These are phyloP conservation scores for Reinhardtius hippoglossoides DNA, from an alignment of 2,113 vertebrate species.

Conservation along the genomic window DNA sequence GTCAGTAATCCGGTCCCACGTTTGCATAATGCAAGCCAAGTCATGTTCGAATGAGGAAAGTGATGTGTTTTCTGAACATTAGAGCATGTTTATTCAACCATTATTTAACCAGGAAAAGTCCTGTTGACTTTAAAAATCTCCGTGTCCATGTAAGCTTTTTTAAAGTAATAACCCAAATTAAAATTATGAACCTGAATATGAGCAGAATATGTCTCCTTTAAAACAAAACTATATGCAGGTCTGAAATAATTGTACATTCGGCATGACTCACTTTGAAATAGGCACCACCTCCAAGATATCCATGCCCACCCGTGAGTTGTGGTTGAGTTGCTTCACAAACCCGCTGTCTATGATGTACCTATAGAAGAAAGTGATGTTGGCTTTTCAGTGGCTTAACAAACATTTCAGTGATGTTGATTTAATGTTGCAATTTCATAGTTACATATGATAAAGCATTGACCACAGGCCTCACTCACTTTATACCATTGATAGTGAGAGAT, in stretches of 20 bases:
- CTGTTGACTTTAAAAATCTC: too few species aligned
- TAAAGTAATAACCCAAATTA: too few species aligned
- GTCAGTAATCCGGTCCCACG: too few species aligned
- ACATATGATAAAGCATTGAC: background rate
- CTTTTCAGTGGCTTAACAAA: background rate
- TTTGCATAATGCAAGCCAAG: too few species aligned
- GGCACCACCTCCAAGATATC: conserved; percentile 96
- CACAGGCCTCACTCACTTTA: conserved; percentile 83
- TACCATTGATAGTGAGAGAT: conserved; percentile 94
- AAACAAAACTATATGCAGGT: background rate
- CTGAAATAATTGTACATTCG: background rate
- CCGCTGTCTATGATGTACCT: conserved; percentile 97
- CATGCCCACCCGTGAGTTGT: conserved; percentile 93
- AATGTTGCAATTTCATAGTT: background rate
- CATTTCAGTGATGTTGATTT: background rate
- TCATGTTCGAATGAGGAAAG: too few species aligned
- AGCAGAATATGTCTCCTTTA: too few species aligned
- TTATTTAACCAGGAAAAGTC: too few species aligned
- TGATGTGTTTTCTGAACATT: too few species aligned
- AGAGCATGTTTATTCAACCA: too few species aligned
- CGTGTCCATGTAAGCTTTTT: too few species aligned
- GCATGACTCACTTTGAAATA: conserved; percentile 92
- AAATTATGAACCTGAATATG: too few species aligned
- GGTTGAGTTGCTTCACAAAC: conserved; percentile 97
- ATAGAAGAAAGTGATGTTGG: background rate